Conservation (phyloP, 2,113 vertebrate genomes). For the Aix galericulata region DNA sequence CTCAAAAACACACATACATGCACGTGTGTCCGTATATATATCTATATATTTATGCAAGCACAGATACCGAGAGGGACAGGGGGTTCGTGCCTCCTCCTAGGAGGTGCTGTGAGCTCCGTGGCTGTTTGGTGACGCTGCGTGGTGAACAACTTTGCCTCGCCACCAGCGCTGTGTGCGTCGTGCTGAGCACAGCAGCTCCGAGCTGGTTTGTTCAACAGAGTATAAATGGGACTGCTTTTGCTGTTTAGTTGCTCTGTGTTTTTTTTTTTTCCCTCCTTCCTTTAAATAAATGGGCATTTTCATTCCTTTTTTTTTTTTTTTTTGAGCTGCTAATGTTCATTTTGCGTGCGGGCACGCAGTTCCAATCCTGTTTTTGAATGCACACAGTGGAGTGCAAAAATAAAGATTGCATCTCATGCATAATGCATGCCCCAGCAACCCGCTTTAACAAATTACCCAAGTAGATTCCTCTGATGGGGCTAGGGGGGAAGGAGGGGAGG, state of each 20-base stretch:
- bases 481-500: not conserved
- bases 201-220: not conserved
- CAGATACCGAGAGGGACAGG: not conserved
- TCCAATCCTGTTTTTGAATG: constrained; percentile 4
- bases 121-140: not conserved
- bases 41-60: not conserved
- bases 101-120: not conserved
- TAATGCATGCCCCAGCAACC: constrained; percentile 58
- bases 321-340: constrained; percentile 17
- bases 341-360: not conserved
- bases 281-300: constrained; percentile 9
- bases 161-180: fast-evolving
- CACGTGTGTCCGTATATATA: fast-evolving
- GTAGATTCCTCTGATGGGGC: not conserved
- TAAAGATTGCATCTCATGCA: constrained; percentile 62
- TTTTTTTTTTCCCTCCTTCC: not conserved
- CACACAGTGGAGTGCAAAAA: constrained; percentile 40
- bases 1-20: not conserved
- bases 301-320: not conserved
- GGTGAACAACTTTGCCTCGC: fast-evolving
- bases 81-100: not conserved
- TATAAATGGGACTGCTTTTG: not conserved
- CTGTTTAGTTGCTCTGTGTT: not conserved
- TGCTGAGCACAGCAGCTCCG: not conserved
- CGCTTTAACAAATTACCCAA: constrained; percentile 14